Base-by-base conservation (phyloP, 2,888 invertebrate species). In the Busseola fusca region DNA sequence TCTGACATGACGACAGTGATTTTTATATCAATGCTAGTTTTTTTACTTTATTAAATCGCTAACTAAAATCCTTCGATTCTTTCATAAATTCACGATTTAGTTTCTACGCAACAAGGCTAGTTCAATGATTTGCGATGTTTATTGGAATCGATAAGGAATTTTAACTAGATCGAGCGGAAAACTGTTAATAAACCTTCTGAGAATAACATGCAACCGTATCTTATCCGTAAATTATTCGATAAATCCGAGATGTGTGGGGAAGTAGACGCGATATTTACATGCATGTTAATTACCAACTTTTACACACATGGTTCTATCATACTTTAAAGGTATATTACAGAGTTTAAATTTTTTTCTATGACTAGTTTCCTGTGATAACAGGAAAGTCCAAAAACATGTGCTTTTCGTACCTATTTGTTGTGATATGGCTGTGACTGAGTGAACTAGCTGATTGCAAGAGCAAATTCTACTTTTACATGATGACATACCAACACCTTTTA, bases 401-500 rank as follows among this genome's bases (percentile, higher is more conserved):
- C 1, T 66, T 21, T 10, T 10, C 48, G 34, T 63, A 21, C 21
- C 21, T 63, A 21, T 16, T 45, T 25, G 18, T 66, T 34, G 5
- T 25, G 18, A 18, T 9, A 34, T 52, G 6, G n/a, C 16, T 45
- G 12, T 16, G 25, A 52, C 27, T 30, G 52, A 42, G 14, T 21
- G 9, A 54, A 25, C 10, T 25, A 14, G 9, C 27, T 27, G 6
- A 27, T 67, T 27, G 3, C 37, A 27, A 18, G 0, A 16, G 18
- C 12, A 56, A 54, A 52, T 52, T n/a, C 0, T 18, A 42, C 9
- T 56, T 69, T 73, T 56, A 81, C 76, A 91, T 91, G 95, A 95
- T 95, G 95, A 95, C 90, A 86, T 74, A 42, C 81, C 80, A 85
- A 91, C 94, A 95, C 95, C 95, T 91, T 87, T 86, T 70, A 86